A percentile compares a stretch with the other conserved stretches of the same genome.
Conservation (phyloP, 2,797 vertebrate species). For the Coregonus ussuriensis region DNA sequence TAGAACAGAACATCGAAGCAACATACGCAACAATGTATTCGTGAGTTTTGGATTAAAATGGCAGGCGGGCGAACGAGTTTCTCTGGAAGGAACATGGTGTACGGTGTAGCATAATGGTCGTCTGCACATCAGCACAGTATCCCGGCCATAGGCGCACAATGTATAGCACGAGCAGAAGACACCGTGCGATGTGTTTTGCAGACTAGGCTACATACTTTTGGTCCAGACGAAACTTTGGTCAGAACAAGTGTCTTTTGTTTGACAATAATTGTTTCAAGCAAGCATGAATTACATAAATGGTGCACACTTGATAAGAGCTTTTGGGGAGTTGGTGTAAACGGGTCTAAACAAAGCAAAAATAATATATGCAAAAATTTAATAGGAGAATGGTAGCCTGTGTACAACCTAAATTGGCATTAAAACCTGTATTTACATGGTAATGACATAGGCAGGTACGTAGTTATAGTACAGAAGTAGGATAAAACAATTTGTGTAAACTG, state of each 20-base stretch:
- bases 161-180: not conserved
- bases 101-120: not conserved
- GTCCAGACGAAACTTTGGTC: not conserved
- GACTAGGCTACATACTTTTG: not conserved
- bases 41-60: not conserved
- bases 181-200: not conserved
- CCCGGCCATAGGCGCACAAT: conserved; percentile 35
- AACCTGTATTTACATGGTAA: not conserved
- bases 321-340: not conserved
- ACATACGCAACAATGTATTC: not conserved
- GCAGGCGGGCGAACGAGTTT: not conserved
- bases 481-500: not conserved
- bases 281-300: not conserved
- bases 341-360: not conserved
- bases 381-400: not conserved
- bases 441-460: not conserved
- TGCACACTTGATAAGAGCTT: not conserved
- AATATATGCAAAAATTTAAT: not conserved
- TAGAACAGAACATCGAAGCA: too few species aligned
- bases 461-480: not conserved
- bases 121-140: conserved; percentile 11
- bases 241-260: not conserved
- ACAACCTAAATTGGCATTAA: not conserved
- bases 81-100: conserved; percentile 30
- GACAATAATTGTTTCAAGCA: not conserved